Evolutionary conservation across 2,113 vertebrate genomes (phyloP).

Genomic region (Eonycteris spelaea): DNA sequence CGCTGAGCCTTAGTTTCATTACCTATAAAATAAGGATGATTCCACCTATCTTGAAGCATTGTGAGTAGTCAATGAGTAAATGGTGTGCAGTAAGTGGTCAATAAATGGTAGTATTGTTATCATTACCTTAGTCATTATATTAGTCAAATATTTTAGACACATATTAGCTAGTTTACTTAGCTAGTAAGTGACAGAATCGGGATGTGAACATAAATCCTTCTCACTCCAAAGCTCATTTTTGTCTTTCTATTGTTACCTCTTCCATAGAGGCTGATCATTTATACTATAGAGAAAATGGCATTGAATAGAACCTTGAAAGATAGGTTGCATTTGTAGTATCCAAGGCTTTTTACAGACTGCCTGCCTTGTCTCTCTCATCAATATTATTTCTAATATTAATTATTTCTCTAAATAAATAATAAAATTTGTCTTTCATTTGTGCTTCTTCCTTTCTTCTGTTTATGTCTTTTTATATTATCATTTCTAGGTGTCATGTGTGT

Average conservation of each 20-base stretch:
- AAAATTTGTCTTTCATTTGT: background rate
- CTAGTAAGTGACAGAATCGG: background rate
- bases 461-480: background rate
- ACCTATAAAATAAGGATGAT: background rate
- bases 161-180: background rate
- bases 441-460: background rate
- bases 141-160: background rate
- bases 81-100: background rate
- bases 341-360: background rate
- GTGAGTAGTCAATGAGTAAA: background rate
- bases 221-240: background rate
- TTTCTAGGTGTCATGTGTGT: background rate
- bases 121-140: background rate
- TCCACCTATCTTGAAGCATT: background rate
- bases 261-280: background rate
- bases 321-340: background rate
- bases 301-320: background rate
- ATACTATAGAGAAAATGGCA: background rate
- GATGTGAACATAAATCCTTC: background rate
- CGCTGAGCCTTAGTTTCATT: background rate
- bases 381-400: background rate
- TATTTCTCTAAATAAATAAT: background rate
- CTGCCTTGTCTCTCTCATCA: background rate
- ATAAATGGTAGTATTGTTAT: background rate
- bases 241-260: background rate